Base-by-base conservation (phyloP, 1,140 invertebrate genomes). In the Augochlora pura region DNA sequence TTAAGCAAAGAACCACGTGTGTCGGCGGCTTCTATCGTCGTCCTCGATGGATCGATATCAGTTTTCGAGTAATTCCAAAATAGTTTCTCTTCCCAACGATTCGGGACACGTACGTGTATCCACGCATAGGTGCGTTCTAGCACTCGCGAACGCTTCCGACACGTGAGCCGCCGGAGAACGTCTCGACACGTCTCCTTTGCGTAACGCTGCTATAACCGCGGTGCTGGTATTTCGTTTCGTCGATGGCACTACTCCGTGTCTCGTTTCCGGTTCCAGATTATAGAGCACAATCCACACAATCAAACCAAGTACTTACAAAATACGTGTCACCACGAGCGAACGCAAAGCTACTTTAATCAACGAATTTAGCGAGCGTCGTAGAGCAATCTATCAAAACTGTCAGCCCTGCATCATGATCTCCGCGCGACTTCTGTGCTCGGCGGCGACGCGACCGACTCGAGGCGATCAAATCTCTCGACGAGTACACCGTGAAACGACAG, bases 271-370 rank as follows among this genome's bases (percentile, higher is more conserved):
- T 23, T 2, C n/a, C 66, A 83, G 75, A 59, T 46, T 54, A 79
- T n/a, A 76, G 42, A 82, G 82, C 70, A 85, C 83, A 82, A 77
- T 83, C 52, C 84, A 82, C 83, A 86, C 83, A 54, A 65, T 64
- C 32, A 46, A 66, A 72, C 71, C 71, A 85, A 86, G 80, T 86
- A 86, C 80, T 82, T 80, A 85, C 80, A 85, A 67, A 14, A 85
- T 74, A 42, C 32, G 39, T 32, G 68, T 52, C n/a, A 85, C 74
- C 64, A 72, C 74, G 76, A 78, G 63, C 70, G 71, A 85, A 82
- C 69, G 67, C 72, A 77, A 77, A 46, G 32, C 32, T 32, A 54
- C n/a, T 68, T 27, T 16, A 46, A 70, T 62, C 65, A 49, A 39
- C 25, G 14, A 71, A 68, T 76, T 76, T 68, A 42, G 78, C 49